Percentiles rank a stretch among this genome's conserved stretches.
Evolutionary conservation across 2,113 vertebrate species (phyloP).

Genomic region (Daboia siamensis): DNA sequence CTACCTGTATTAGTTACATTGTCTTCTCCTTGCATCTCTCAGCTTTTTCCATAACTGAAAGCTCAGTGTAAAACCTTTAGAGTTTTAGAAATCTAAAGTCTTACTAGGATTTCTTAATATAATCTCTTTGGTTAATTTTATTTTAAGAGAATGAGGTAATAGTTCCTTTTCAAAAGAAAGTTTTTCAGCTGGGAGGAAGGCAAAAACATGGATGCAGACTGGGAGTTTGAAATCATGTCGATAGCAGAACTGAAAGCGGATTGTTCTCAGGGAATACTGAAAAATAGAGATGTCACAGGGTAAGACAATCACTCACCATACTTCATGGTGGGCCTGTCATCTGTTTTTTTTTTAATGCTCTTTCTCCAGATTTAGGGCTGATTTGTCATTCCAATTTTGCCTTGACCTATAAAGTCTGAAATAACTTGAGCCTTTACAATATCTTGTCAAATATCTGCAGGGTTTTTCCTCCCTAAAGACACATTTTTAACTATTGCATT

Average conservation of each 20-base stretch:
- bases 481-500: neutral
- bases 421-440: neutral
- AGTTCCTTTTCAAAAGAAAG: neutral
- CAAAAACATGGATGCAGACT: neutral
- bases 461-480: too few relatives aligned
- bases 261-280: neutral
- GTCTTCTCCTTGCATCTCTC: neutral
- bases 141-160: neutral
- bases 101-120: neutral
- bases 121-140: neutral
- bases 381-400: neutral
- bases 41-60: neutral
- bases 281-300: neutral
- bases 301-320: neutral
- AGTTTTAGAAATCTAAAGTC: neutral
- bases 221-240: neutral
- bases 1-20: neutral
- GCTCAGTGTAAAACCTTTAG: too few relatives aligned
- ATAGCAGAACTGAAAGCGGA: neutral
- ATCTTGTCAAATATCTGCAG: neutral
- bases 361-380: neutral
- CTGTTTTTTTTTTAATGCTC: neutral
- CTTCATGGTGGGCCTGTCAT: neutral
- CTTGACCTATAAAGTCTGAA: constrained; percentile 1
- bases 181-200: neutral